Evolutionary conservation across 2,888 invertebrate genomes (phyloP), one percentile per base, ranked within the genome.

Genomic region (Lasioglossum calceatum): DNA sequence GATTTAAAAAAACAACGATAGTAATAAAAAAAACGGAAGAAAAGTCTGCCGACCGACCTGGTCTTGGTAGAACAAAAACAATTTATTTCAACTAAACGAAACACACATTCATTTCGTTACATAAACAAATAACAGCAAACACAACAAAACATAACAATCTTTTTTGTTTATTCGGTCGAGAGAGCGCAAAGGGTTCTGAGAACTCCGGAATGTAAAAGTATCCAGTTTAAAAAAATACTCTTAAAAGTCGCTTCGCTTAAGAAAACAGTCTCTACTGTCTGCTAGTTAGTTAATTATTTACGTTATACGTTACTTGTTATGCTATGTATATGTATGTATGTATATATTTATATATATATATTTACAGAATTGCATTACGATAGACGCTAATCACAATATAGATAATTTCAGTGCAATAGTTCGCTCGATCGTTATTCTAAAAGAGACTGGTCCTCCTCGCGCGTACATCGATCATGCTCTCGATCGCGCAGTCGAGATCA

Each of bases 201-300:
- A 82, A n/a, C 75, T 44, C 19, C 70, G 79, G 76, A 83, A 81
- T 79, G 83, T 61, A 75, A n/a, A 47, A 47, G 77, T 74, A 44
- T 47, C 67, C 78, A 77, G 64, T 87, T 84, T 39, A 85, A 90
- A 90, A 87, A 90, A 87, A 89, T 86, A 85, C 79, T 85, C 85
- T 82, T 81, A 81, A 87, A 88, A 88, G 81, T 84, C 74, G 78
- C 75, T 73, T 61, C 70, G 61, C 75, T 89, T 78, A 81, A 88
- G 84, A 89, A 89, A 78, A 86, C 76, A 74, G 70, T 78, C 82
- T 84, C 84, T 70, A 86, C 86, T 39, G 50, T n/a, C 79, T 47
- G 72, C 79, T 81, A 85, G 58, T 75, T 81, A 85, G 58, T 75
- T 64, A 70, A 72, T 58, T 19, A 64, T 64, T 32, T 64, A 64